Percentiles rank a stretch among this genome's conserved stretches.
Evolutionary conservation across 2,113 vertebrate species (phyloP).

Genomic region (Meles meles): DNA sequence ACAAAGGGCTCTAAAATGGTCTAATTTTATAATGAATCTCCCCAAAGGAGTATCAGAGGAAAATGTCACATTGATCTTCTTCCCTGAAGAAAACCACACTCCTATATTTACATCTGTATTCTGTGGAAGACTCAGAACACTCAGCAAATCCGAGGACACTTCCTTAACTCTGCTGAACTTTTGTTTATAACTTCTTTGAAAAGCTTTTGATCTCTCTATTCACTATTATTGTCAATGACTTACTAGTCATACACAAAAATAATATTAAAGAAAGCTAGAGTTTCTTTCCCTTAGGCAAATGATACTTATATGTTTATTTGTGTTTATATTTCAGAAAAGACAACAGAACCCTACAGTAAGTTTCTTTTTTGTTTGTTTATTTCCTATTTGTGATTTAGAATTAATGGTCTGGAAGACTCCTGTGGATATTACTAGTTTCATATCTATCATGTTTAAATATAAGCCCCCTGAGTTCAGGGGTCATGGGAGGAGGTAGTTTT

Average conservation of each 20-base stretch:
- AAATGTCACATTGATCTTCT: background rate
- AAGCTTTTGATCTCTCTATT: background rate
- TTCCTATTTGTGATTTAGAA: background rate
- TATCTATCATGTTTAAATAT: background rate
- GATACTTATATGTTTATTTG: background rate
- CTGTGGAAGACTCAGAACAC: background rate
- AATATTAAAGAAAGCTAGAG: background rate
- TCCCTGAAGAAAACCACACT: background rate
- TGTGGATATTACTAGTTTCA: background rate
- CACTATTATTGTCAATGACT: background rate
- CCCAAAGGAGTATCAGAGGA: background rate
- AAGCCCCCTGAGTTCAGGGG: background rate
- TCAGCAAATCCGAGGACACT: background rate
- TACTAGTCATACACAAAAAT: background rate
- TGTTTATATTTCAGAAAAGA: constrained; percentile 1
- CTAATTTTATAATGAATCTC: background rate
- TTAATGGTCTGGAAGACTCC: background rate
- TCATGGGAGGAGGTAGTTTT: background rate
- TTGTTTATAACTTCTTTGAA: background rate
- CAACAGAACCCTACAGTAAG: background rate
- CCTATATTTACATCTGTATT: background rate
- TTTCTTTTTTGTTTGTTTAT: background rate
- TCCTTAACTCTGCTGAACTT: background rate
- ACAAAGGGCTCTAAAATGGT: background rate
- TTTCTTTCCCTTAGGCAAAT: background rate